A percentile compares a stretch with the other conserved stretches of the same genome.
Conservation (phyloP, 2,113 vertebrate genomes). For the Sardina pilchardus region DNA sequence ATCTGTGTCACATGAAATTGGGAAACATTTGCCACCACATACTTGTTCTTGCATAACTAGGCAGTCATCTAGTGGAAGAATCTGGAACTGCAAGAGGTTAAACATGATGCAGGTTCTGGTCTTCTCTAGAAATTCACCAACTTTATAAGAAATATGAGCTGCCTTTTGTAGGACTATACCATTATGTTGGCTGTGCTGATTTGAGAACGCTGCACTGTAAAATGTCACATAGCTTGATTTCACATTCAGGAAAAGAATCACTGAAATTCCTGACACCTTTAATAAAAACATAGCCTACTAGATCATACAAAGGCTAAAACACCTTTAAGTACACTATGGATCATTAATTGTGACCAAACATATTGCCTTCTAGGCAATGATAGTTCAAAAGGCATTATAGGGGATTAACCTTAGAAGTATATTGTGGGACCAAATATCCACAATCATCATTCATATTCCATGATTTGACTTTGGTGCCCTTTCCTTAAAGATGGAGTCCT, state of each 20-base stretch:
- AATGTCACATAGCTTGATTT: no score
- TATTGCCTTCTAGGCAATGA: background rate
- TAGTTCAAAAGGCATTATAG: background rate
- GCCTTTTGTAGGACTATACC: no score
- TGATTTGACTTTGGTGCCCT: background rate
- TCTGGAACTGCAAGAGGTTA: background rate
- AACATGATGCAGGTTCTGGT: background rate
- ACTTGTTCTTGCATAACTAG: background rate
- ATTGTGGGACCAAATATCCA: background rate
- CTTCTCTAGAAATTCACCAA: background rate
- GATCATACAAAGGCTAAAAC: no score
- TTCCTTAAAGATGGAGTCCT: background rate
- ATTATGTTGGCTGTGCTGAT: background rate
- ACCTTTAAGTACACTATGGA: background rate
- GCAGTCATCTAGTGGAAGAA: slow-evolving; percentile 2
- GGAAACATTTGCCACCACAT: background rate
- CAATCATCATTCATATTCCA: background rate
- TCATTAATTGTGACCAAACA: background rate
- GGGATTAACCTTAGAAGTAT: background rate
- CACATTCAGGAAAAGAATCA: no score
- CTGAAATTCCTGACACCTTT: no score
- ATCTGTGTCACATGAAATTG: background rate
- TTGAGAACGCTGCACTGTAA: no score
- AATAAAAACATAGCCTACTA: no score
- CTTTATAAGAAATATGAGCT: background rate